phyloP scores from a whole-genome alignment of 2,888 invertebrate genomes.

The Parnassius apollo region DNA sequence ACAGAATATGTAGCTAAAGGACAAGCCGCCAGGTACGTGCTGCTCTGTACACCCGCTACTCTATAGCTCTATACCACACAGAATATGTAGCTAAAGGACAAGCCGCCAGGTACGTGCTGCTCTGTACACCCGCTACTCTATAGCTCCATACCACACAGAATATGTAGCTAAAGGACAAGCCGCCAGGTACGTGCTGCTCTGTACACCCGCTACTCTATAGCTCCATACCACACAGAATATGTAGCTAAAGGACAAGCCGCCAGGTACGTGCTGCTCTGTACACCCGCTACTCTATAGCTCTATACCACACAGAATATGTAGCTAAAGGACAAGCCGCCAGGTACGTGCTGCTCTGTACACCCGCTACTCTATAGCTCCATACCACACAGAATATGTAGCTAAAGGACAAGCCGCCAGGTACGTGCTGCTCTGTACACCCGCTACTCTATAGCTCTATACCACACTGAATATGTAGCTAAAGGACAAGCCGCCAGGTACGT shows the following conservation, averaged over 20 bases:
- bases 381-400: too few species aligned
- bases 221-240: neutral
- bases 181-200: conserved; percentile 3
- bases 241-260: conserved; percentile 4
- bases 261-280: conserved; percentile 1
- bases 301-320: neutral
- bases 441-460: neutral
- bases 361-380: neutral
- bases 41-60: neutral
- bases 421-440: too few species aligned
- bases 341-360: neutral
- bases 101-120: conserved; percentile 8
- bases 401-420: conserved; percentile 13
- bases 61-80: neutral
- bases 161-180: neutral
- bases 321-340: conserved; percentile 5
- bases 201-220: neutral
- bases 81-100: neutral
- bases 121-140: neutral
- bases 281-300: neutral
- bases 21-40: conserved; percentile 12
- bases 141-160: neutral
- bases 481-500: conserved; percentile 13
- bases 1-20: too few species aligned
- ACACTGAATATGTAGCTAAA: too few species aligned